phyloP scores from a whole-genome alignment of 2,888 invertebrate genomes.

The Minunthozetes semirufus region DNA sequence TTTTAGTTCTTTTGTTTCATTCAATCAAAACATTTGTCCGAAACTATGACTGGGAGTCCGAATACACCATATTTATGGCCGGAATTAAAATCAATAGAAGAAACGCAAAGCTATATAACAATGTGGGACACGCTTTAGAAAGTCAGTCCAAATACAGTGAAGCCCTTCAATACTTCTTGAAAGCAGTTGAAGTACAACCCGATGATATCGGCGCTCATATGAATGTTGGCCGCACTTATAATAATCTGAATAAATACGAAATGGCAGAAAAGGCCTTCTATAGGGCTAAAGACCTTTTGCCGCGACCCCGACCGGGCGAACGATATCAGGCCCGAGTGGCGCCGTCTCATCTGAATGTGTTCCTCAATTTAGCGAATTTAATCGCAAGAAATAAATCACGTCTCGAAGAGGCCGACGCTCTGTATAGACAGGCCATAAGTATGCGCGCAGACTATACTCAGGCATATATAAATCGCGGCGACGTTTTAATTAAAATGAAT shows the following conservation, averaged over 20 bases:
- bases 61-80: conserved; percentile 87
- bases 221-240: conserved; percentile 90
- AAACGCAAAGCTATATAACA: conserved; percentile 94
- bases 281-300: conserved; percentile 77
- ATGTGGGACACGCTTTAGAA: conserved; percentile 92
- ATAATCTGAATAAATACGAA: conserved; percentile 74
- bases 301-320: conserved; percentile 85
- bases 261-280: conserved; percentile 90
- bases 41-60: conserved; percentile 87
- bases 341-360: conserved; percentile 90
- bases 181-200: conserved; percentile 83
- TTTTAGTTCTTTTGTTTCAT: conserved; percentile 66
- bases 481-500: conserved; percentile 88
- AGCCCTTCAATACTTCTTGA: conserved; percentile 81
- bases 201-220: conserved; percentile 65
- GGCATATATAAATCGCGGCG: conserved; percentile 94
- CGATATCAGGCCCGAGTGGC: conserved; percentile 92
- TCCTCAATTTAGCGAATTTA: conserved; percentile 86
- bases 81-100: conserved; percentile 72
- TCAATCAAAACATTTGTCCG: conserved; percentile 75
- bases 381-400: conserved; percentile 86
- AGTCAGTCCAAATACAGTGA: conserved; percentile 62
- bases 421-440: conserved; percentile 90
- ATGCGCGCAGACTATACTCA: conserved; percentile 94
- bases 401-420: conserved; percentile 82